Evolutionary conservation across 2,797 vertebrate genomes (phyloP), one percentile per base, ranked within the genome.

Genomic region (Hapalemur alaotrensis): DNA sequence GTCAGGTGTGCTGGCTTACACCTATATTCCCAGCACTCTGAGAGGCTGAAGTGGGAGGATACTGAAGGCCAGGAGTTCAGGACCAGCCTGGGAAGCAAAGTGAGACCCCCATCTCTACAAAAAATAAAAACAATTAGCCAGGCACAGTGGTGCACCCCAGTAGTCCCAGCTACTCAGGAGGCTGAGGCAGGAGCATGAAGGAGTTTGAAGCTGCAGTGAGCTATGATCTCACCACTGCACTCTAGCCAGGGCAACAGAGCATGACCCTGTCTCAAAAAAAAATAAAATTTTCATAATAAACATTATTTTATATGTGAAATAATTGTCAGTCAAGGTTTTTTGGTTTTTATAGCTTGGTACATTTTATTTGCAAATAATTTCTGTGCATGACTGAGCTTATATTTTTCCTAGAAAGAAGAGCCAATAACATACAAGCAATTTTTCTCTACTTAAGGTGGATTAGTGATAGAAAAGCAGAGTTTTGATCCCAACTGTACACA

Each of bases 401-500:
- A 4, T 86, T 83, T 91, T 93, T 80, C 73, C 61, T 52, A 69
- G 48, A 70, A 79, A 75, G 28, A 94, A 57, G 70, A 88, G 61
- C 73, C 50, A 70, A 5, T 91, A 54, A 92, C 72, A 7, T 43
- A 35, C 11, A 87, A 25, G 17, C 13, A 1, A 0, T 83, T 96
- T 95, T 43, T 95, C 48, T 96, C 22, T 86, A 2, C 93, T 96
- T 61, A 79, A 99, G 99, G 99, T 81, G 99, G 99, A 25, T 46
- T 98, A 17, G 99, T 99, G 76, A 98, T 99, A 65, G 99, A 99
- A 97, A 99, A 99, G 92, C 99, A 99, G 98, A 99, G 99, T 93
- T 99, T 99, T 93, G 99, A 99, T 97, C 99, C 99, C 15, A 99
- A 98, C 95, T 99, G 99, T 97, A 99, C 99, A 4, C 99, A 99